A percentile compares a stretch with the other conserved stretches of the same genome.
Conservation (phyloP, 2,797 vertebrate species). For the Phalloptychus januarius region DNA sequence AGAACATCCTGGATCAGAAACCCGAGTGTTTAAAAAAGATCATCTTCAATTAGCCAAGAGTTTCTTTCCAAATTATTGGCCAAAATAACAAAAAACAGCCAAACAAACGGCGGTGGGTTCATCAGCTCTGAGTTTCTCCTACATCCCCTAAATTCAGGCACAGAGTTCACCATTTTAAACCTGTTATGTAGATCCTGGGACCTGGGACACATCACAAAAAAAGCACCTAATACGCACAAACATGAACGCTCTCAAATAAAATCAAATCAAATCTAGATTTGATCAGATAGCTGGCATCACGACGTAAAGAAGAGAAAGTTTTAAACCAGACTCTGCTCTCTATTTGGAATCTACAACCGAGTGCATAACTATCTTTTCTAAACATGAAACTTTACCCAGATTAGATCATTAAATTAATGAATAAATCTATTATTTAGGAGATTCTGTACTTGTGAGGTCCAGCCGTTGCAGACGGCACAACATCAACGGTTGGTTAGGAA, state of each 20-base stretch:
- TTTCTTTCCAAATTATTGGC: no score
- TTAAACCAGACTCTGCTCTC: not conserved
- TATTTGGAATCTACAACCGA: slow-evolving; percentile 8
- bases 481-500: not conserved
- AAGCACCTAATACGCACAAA: no score
- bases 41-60: no score
- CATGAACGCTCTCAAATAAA: not conserved
- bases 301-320: slow-evolving; percentile 12
- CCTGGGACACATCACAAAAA: no score
- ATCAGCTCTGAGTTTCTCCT: not conserved
- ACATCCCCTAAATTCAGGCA: no score
- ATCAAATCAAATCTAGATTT: no score
- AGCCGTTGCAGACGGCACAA: not conserved
- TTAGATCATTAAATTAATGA: slow-evolving; percentile 26
- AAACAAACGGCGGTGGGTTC: not conserved
- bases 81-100: not conserved
- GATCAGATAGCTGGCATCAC: not conserved
- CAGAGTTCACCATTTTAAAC: no score
- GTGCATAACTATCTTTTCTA: slow-evolving; percentile 3
- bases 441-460: not conserved
- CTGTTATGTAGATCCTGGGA: no score
- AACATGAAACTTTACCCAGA: not conserved
- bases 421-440: not conserved
- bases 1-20: no score
- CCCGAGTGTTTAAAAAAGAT: no score